These are phyloP conservation scores for Pangasius djambal DNA, from an alignment of 2,797 vertebrate species.

Conservation along the genomic window DNA sequence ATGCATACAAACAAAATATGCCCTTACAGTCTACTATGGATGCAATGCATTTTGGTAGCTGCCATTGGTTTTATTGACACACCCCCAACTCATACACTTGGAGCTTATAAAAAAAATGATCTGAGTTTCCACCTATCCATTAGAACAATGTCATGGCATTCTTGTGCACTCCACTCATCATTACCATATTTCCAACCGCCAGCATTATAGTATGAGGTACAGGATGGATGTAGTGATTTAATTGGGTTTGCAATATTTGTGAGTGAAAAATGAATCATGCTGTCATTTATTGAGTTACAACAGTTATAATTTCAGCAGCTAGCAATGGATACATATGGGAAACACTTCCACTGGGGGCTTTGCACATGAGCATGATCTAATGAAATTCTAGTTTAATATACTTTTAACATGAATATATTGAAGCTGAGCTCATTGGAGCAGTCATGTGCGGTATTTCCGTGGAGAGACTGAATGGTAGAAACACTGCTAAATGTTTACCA, in stretches of 20 bases:
- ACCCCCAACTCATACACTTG: not conserved
- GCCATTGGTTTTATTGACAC: not conserved
- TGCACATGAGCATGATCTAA: not conserved
- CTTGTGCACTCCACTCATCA: not conserved
- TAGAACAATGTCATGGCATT: not conserved
- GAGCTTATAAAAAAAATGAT: not conserved
- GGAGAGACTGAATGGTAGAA: not conserved
- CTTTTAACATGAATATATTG: not conserved
- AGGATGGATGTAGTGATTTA: not conserved
- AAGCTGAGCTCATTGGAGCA: not conserved
- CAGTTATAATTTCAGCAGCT: not conserved
- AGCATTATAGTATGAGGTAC: not conserved
- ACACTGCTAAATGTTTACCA: not conserved
- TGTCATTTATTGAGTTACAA: not conserved
- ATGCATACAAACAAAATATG: not conserved
- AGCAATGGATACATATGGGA: not conserved
- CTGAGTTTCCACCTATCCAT: not conserved
- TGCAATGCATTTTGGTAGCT: not conserved
- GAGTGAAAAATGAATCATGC: not conserved
- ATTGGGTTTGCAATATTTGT: not conserved
- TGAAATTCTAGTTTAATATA: not conserved
- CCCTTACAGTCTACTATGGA: not conserved
- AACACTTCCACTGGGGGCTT: not conserved
- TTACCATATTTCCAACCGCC: not conserved
- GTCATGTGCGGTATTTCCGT: not conserved